Conservation (phyloP, 1,140 invertebrate species). For the Procambarus clarkii region DNA sequence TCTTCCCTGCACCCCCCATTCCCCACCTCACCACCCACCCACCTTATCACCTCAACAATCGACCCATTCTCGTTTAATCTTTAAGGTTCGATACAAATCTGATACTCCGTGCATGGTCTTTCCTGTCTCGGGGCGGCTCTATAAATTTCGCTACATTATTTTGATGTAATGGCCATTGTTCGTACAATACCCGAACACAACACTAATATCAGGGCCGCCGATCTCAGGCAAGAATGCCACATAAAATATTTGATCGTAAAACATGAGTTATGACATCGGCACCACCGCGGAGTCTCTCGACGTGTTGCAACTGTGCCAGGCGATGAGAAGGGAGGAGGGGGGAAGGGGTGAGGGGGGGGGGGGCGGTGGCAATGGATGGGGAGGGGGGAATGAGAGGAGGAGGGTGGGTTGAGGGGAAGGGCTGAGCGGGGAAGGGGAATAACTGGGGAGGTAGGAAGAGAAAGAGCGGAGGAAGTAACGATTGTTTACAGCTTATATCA, state of each 20-base stretch:
- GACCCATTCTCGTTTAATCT: conserved; percentile 32
- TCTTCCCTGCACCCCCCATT: too few relatives aligned
- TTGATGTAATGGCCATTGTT: conserved; percentile 52
- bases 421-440: background rate
- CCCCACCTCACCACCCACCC: background rate
- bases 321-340: too few relatives aligned
- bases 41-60: conserved; percentile 43
- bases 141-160: conserved; percentile 48
- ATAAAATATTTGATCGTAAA: conserved; percentile 51
- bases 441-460: background rate
- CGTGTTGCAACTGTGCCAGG: background rate
- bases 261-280: conserved; percentile 18
- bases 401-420: too few relatives aligned
- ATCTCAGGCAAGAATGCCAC: conserved; percentile 33
- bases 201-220: conserved; percentile 31
- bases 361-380: background rate
- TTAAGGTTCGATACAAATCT: conserved; percentile 15
- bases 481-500: too few relatives aligned
- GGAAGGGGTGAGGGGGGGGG: too few relatives aligned
- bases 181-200: conserved; percentile 40
- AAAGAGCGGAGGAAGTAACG: background rate
- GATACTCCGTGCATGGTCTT: background rate
- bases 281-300: conserved; percentile 13
- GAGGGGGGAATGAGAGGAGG: background rate
- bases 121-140: conserved; percentile 14